These are phyloP conservation scores for Parnassius smintheus DNA, from an alignment of 2,888 invertebrate genomes.

Conservation along the genomic window DNA sequence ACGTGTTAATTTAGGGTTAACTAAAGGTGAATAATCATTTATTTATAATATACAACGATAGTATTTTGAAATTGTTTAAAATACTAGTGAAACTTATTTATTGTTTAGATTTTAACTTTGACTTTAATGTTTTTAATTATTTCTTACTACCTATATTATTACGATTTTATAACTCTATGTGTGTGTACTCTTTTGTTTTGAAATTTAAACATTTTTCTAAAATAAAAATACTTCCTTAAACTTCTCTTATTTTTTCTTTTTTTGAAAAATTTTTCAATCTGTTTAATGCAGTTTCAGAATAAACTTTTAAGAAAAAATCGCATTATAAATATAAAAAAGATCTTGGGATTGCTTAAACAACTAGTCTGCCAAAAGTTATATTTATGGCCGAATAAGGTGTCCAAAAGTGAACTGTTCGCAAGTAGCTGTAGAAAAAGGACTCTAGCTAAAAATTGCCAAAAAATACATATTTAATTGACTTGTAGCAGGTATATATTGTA, in stretches of 20 bases:
- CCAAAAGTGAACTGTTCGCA: no score
- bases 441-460: no score
- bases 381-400: no score
- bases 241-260: background rate
- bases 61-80: slow-evolving; percentile 17
- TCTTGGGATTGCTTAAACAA: no score
- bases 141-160: background rate
- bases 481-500: no score
- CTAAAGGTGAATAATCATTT: slow-evolving; percentile 14
- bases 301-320: no score
- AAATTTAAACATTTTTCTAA: background rate
- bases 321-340: no score
- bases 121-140: slow-evolving; percentile 10
- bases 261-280: background rate
- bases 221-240: background rate
- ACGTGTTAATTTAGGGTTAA: slow-evolving; percentile 21
- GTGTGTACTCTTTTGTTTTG: background rate
- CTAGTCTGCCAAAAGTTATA: no score
- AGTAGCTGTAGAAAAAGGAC: no score
- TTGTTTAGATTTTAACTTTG: slow-evolving; percentile 22
- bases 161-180: slow-evolving; percentile 1
- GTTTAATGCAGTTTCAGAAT: no score
- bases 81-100: slow-evolving; percentile 23
- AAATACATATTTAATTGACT: no score
- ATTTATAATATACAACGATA: slow-evolving; percentile 22